Evolutionary conservation across 1,140 invertebrate genomes (phyloP).

Genomic region (Aphaenogaster floridana): DNA sequence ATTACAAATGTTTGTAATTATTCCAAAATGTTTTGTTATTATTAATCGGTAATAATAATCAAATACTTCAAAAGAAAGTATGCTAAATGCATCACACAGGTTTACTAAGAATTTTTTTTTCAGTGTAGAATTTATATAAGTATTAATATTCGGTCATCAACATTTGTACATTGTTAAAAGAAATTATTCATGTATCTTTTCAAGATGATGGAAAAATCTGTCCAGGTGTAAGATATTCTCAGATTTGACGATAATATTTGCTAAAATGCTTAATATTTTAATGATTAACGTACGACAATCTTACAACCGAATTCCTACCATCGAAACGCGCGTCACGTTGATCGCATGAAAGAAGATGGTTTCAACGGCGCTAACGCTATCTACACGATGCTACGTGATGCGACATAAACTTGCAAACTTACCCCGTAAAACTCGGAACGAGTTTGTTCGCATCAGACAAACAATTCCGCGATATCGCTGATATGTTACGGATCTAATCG

Average conservation of each 20-base stretch:
- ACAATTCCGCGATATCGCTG: not conserved
- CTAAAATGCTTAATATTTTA: not conserved
- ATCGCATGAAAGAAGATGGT: not conserved
- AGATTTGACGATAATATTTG: not conserved
- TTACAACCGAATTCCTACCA: not conserved
- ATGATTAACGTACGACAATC: not conserved
- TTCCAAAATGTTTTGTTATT: no score
- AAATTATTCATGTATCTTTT: slow-evolving; percentile 6
- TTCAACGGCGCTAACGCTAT: not conserved
- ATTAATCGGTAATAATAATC: no score
- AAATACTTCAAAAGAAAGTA: no score
- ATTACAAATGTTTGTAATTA: no score
- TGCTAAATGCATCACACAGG: no score
- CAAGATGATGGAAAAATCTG: not conserved
- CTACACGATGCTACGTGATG: not conserved
- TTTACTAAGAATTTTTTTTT: no score
- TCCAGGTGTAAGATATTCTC: not conserved
- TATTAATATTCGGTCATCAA: not conserved
- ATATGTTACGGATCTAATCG: not conserved
- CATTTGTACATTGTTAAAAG: not conserved
- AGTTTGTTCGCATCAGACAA: not conserved
- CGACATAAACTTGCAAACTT: slow-evolving; percentile 26
- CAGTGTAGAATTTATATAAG: no score
- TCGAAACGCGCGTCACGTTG: not conserved
- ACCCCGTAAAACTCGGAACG: not conserved